phyloP scores from a whole-genome alignment of 2,113 vertebrate species.

The Stigmatopora argus region DNA sequence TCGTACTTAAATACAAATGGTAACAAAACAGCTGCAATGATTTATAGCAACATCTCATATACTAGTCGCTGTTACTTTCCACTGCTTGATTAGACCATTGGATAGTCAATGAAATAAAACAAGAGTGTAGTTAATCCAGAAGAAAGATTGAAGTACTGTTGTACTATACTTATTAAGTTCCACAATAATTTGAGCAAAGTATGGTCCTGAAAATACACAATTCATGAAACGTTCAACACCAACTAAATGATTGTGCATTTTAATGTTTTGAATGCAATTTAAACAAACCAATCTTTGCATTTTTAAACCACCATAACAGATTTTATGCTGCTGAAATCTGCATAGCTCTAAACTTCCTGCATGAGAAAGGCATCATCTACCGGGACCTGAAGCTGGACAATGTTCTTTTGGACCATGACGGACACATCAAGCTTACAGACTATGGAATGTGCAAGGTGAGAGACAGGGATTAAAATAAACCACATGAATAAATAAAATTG shows the following conservation, averaged over 20 bases:
- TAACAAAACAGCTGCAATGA: background rate
- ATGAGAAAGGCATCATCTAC: constrained; percentile 96
- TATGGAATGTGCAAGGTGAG: constrained; percentile 98
- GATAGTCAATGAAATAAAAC: background rate
- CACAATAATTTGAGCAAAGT: background rate
- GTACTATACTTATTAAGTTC: background rate
- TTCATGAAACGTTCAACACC: background rate
- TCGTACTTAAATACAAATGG: background rate
- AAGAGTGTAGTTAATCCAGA: background rate
- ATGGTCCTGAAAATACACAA: background rate
- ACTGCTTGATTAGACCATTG: background rate
- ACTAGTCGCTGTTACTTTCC: too few species aligned
- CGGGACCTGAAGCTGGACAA: constrained; percentile 97
- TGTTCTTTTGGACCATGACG: constrained; percentile 92
- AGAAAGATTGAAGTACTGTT: background rate
- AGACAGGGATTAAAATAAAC: background rate
- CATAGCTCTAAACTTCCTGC: constrained; percentile 96
- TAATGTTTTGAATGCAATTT: background rate
- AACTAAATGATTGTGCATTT: background rate
- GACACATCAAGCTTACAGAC: constrained; percentile 96
- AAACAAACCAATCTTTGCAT: background rate
- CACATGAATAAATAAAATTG: constrained; percentile 24
- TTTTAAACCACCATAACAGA: constrained; percentile 58
- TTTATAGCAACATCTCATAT: background rate
- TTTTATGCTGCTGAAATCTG: constrained; percentile 99